A percentile compares a stretch with the other conserved stretches of the same genome.
Conservation (phyloP, 2,888 invertebrate species). For the Pterostichus niger region DNA sequence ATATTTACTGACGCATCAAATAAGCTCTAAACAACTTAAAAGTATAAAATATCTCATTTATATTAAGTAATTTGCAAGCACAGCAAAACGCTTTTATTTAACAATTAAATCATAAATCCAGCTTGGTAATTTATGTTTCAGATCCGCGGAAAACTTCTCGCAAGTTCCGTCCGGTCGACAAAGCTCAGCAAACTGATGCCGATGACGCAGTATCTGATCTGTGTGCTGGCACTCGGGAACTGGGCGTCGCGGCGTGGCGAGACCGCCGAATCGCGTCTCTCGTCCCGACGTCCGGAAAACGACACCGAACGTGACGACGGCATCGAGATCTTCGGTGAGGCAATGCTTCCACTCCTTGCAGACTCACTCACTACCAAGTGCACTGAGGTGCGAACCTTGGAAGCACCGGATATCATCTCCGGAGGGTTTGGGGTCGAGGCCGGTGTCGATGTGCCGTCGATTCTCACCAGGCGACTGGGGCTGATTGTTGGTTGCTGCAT, state of each 20-base stretch:
- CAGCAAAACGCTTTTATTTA: neutral
- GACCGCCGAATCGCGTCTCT: conserved; percentile 79
- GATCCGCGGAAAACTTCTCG: conserved; percentile 88
- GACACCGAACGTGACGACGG: conserved; percentile 76
- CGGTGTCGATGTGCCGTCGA: conserved; percentile 82
- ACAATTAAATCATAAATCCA: neutral
- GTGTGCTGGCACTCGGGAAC: conserved; percentile 92
- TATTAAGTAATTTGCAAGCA: neutral
- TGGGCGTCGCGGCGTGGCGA: conserved; percentile 79
- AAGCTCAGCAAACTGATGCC: conserved; percentile 87
- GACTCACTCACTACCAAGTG: conserved; percentile 89
- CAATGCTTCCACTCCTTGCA: conserved; percentile 80
- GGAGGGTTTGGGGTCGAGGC: conserved; percentile 77
- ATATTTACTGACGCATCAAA: neutral
- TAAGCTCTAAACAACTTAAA: neutral
- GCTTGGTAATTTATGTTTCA: conserved; percentile 72
- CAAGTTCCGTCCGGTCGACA: conserved; percentile 86
- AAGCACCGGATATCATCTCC: conserved; percentile 84
- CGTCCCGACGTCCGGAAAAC: conserved; percentile 76
- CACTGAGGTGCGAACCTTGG: conserved; percentile 87
- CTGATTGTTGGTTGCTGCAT: conserved; percentile 92
- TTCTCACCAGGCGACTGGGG: conserved; percentile 89
- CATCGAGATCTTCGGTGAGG: conserved; percentile 79
- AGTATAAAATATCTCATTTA: neutral
- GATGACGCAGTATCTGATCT: conserved; percentile 90